Evolutionary conservation across 2,888 invertebrate species (phyloP).

Genomic region (Polyploca ridens): DNA sequence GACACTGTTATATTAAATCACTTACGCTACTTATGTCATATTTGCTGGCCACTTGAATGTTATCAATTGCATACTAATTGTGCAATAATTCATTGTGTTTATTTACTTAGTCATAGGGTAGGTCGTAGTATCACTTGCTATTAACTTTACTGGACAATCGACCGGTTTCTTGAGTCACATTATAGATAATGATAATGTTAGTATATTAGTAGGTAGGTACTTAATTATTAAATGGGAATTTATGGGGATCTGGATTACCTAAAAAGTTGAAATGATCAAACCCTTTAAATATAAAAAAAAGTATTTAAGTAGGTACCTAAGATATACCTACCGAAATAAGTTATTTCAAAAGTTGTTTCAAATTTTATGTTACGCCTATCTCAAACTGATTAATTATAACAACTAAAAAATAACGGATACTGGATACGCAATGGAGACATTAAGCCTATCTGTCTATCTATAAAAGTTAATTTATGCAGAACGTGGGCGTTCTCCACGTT

Average conservation of each 20-base stretch:
- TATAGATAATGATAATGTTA: no score
- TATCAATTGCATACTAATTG: conserved; percentile 56
- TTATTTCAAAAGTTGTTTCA: no score
- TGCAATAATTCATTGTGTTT: conserved; percentile 47
- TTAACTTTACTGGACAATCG: background rate
- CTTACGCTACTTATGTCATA: conserved; percentile 57
- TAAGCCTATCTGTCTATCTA: background rate
- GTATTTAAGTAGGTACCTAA: no score
- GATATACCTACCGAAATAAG: no score
- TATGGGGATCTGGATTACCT: no score
- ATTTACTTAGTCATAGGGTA: conserved; percentile 1
- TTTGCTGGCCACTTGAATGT: conserved; percentile 35
- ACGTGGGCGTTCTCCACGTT: conserved; percentile 5
- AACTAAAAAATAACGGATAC: background rate
- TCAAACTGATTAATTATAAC: background rate
- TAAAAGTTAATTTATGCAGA: conserved; percentile 6
- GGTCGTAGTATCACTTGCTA: background rate
- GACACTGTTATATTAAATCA: conserved; percentile 48
- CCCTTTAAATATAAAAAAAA: no score
- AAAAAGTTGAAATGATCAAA: no score
- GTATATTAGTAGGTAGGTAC: no score
- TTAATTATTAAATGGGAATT: no score
- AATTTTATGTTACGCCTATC: no score
- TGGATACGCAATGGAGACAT: conserved; percentile 1
- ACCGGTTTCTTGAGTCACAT: no score